Evolutionary conservation across 2,113 vertebrate species (phyloP).

Genomic region (Crypturellus undulatus): DNA sequence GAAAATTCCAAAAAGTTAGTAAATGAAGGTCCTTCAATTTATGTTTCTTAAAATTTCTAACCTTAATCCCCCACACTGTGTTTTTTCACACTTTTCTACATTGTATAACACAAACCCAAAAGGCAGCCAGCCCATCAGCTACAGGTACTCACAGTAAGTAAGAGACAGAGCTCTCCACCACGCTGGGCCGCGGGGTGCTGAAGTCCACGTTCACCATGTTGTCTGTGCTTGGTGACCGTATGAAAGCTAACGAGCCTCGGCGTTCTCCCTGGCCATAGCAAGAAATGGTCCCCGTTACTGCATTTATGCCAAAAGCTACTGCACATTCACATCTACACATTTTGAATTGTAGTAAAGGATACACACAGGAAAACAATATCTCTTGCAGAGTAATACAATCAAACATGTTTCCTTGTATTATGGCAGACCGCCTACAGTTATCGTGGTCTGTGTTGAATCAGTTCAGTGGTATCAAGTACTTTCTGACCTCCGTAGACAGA

Average conservation of each 20-base stretch:
- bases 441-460: not conserved
- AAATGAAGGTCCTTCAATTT: not conserved
- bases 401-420: not conserved
- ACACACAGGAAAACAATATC: not conserved
- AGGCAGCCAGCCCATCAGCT: not conserved
- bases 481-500: not conserved
- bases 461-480: not conserved
- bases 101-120: not conserved
- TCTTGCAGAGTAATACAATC: not conserved
- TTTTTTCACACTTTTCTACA: not conserved
- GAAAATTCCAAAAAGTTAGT: not conserved
- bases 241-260: constrained; percentile 91
- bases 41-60: not conserved
- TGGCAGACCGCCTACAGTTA: not conserved
- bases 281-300: not conserved
- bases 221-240: constrained; percentile 86
- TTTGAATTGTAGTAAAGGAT: not conserved
- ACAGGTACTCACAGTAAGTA: constrained; percentile 84
- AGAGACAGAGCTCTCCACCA: constrained; percentile 81
- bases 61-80: not conserved
- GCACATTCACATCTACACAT: not conserved
- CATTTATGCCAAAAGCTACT: not conserved
- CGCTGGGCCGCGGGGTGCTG: constrained; percentile 80
- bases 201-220: constrained; percentile 88
- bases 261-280: constrained; percentile 86